Percentiles rank a stretch among this genome's conserved stretches.
phyloP scores from a whole-genome alignment of 2,888 invertebrate genomes.

The Dynastes hyllus region DNA sequence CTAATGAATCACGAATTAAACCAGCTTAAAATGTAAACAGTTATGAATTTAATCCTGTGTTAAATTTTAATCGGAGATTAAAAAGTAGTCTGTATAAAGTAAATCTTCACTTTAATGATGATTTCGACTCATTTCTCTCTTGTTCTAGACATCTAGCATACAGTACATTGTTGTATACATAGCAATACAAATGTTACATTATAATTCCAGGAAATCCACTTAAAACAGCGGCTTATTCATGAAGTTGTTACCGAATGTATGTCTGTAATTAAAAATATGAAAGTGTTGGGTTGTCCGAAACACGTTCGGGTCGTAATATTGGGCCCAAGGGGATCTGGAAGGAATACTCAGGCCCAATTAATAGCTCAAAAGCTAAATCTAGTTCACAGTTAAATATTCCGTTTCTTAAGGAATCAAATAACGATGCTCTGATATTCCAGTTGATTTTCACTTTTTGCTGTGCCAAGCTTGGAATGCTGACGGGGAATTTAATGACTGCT shows the following conservation, averaged over 20 bases:
- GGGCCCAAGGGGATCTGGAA: constrained; percentile 77
- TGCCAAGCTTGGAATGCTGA: constrained; percentile 71
- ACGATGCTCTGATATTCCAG: constrained; percentile 64
- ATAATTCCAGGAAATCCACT: constrained; percentile 66
- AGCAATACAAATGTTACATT: too few relatives aligned
- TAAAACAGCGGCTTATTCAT: constrained; percentile 64
- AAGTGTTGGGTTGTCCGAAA: constrained; percentile 71
- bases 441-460: constrained; percentile 75
- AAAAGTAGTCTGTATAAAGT: too few relatives aligned
- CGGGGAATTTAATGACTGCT: constrained; percentile 64
- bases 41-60: too few relatives aligned
- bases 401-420: background rate
- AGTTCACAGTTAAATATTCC: constrained; percentile 69
- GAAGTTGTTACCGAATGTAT: constrained; percentile 69
- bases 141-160: too few relatives aligned
- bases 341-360: constrained; percentile 73
- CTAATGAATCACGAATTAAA: too few relatives aligned
- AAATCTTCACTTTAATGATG: too few relatives aligned
- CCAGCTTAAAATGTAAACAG: too few relatives aligned
- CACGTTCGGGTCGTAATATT: constrained; percentile 76
- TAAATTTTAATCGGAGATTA: too few relatives aligned
- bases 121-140: too few relatives aligned
- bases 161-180: too few relatives aligned
- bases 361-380: constrained; percentile 74
- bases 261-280: constrained; percentile 65